Conservation (phyloP, 2,113 vertebrate species). For the Oncorhynchus gorbuscha region DNA sequence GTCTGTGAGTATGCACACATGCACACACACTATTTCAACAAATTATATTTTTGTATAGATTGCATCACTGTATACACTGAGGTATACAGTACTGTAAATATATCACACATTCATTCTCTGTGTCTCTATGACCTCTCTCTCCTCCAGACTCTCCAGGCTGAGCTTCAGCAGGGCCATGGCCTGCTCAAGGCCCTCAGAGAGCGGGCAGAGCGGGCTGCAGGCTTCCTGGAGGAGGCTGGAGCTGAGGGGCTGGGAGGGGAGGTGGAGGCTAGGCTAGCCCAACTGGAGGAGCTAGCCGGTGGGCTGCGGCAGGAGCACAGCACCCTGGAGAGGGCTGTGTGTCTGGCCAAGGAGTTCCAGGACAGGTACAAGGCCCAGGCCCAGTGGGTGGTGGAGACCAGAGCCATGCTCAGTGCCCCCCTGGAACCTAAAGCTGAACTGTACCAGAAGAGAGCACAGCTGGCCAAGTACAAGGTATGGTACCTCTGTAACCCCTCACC, state of each 20-base stretch:
- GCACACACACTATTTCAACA: background rate
- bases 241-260: slow-evolving; percentile 80
- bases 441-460: slow-evolving; percentile 93
- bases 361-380: slow-evolving; percentile 86
- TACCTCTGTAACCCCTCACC: background rate
- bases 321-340: slow-evolving; percentile 82
- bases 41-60: background rate
- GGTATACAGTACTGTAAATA: background rate
- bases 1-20: background rate
- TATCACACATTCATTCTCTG: slow-evolving; percentile 9
- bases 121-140: slow-evolving; percentile 5
- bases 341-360: slow-evolving; percentile 89
- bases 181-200: slow-evolving; percentile 89
- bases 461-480: slow-evolving; percentile 95
- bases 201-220: slow-evolving; percentile 80
- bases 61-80: background rate
- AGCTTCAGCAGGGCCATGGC: slow-evolving; percentile 88
- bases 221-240: slow-evolving; percentile 79
- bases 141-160: slow-evolving; percentile 72
- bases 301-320: slow-evolving; percentile 83
- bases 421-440: slow-evolving; percentile 90
- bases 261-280: slow-evolving; percentile 75
- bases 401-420: slow-evolving; percentile 73
- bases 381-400: slow-evolving; percentile 85
- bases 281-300: slow-evolving; percentile 82